Evolutionary conservation across 1,140 invertebrate genomes (phyloP).

Genomic region (Drosophila murphyi): DNA sequence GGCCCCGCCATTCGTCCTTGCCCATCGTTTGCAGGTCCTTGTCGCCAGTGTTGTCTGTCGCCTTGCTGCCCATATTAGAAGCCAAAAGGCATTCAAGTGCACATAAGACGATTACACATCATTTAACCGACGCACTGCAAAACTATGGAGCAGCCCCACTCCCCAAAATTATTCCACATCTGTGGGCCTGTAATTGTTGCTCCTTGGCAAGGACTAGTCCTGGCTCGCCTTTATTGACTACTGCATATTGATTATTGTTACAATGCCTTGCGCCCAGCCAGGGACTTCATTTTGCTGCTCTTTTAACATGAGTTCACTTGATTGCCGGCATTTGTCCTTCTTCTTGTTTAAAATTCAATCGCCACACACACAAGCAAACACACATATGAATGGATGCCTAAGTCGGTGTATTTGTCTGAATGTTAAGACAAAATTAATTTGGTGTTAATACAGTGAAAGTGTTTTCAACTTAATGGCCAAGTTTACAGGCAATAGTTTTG

Average conservation of each 20-base stretch:
- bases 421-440: constrained; percentile 69
- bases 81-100: constrained; percentile 84
- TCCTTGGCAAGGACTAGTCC: constrained; percentile 34
- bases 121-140: constrained; percentile 83
- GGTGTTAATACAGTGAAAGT: constrained; percentile 77
- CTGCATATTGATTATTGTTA: constrained; percentile 79
- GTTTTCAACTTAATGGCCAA: constrained; percentile 35
- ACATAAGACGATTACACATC: constrained; percentile 85
- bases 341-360: constrained; percentile 80
- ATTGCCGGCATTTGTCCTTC: constrained; percentile 73
- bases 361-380: constrained; percentile 30
- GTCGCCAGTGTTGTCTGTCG: constrained; percentile 51
- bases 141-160: constrained; percentile 54
- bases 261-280: constrained; percentile 29
- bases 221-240: constrained; percentile 67
- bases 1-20: constrained; percentile 12
- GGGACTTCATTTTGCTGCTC: constrained; percentile 50
- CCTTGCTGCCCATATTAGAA: constrained; percentile 74
- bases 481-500: constrained; percentile 25
- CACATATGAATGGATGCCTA: constrained; percentile 9
- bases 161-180: background rate
- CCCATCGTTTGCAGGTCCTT: constrained; percentile 43
- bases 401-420: constrained; percentile 6
- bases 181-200: constrained; percentile 70
- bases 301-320: constrained; percentile 67